phyloP scores from a whole-genome alignment of 2,797 vertebrate genomes.

The Anguilla marmorata region DNA sequence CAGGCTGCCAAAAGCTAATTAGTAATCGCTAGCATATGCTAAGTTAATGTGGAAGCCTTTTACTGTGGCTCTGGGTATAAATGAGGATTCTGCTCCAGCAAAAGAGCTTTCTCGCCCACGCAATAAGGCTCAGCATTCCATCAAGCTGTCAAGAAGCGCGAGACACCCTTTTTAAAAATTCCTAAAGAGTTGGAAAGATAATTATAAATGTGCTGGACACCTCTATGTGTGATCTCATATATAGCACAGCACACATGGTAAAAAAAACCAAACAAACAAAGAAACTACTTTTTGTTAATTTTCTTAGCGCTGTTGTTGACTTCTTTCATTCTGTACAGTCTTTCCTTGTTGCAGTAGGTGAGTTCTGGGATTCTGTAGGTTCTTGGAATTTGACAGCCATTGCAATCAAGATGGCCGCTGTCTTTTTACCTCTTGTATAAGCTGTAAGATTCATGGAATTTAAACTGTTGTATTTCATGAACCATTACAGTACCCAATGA shows the following conservation, averaged over 20 bases:
- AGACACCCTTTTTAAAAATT: conserved; percentile 5
- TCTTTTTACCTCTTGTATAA: neutral
- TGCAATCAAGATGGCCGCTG: neutral
- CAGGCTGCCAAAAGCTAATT: conserved; percentile 68
- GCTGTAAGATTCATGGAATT: neutral
- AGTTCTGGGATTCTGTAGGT: neutral
- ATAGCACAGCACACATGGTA: neutral
- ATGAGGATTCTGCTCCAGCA: conserved; percentile 57
- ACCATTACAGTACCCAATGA: neutral
- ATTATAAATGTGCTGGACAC: neutral
- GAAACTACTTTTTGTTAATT: neutral
- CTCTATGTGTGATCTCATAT: neutral
- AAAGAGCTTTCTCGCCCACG: conserved; percentile 28
- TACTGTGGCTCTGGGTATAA: conserved; percentile 60
- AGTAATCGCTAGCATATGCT: conserved; percentile 74
- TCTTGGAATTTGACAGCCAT: neutral
- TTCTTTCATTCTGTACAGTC: neutral
- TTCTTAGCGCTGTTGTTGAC: neutral
- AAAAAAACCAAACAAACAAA: neutral
- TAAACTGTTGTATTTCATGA: neutral
- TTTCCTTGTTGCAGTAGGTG: neutral
- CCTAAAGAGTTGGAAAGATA: neutral
- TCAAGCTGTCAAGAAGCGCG: neutral
- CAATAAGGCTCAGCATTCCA: neutral
- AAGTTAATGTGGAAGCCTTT: conserved; percentile 57